Conservation (phyloP, 2,797 vertebrate species). For the Rhyacichthys aspro region DNA sequence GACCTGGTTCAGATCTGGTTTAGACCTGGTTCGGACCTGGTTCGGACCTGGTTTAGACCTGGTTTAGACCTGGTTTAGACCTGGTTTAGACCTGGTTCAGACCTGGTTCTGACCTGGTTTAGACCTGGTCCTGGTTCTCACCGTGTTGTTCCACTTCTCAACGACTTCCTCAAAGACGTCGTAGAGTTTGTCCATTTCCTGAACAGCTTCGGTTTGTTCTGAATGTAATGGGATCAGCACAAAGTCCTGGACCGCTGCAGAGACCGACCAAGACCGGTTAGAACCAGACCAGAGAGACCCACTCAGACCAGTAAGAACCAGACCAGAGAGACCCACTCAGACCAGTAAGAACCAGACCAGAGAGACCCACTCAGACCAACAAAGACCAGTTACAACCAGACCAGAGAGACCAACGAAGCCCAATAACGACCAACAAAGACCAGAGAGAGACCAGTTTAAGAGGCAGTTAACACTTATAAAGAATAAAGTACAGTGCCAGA, state of each 20-base stretch:
- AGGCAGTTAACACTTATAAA: too few relatives aligned
- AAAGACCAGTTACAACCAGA: background rate
- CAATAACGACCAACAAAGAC: too few relatives aligned
- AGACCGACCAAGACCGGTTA: background rate
- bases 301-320: background rate
- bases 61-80: too few relatives aligned
- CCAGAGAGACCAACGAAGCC: background rate
- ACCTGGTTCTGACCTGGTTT: too few relatives aligned
- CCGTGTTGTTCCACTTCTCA: constrained; percentile 59
- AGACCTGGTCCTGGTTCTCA: constrained; percentile 18
- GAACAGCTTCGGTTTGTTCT: constrained; percentile 11
- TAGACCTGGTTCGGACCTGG: too few relatives aligned
- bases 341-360: background rate
- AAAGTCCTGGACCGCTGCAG: constrained; percentile 45
- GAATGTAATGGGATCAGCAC: constrained; percentile 61
- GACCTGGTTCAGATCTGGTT: too few relatives aligned
- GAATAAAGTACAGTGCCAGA: too few relatives aligned
- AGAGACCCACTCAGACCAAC: too few relatives aligned
- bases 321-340: background rate
- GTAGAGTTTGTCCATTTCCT: constrained; percentile 66
- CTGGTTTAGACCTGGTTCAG: too few relatives aligned
- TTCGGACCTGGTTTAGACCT: too few relatives aligned
- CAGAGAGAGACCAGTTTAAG: too few relatives aligned
- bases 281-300: background rate
- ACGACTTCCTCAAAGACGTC: constrained; percentile 63